Percentiles rank a stretch among this genome's conserved stretches.
Conservation (phyloP, 2,888 invertebrate species). For the Hirtodrosophila confusa region DNA sequence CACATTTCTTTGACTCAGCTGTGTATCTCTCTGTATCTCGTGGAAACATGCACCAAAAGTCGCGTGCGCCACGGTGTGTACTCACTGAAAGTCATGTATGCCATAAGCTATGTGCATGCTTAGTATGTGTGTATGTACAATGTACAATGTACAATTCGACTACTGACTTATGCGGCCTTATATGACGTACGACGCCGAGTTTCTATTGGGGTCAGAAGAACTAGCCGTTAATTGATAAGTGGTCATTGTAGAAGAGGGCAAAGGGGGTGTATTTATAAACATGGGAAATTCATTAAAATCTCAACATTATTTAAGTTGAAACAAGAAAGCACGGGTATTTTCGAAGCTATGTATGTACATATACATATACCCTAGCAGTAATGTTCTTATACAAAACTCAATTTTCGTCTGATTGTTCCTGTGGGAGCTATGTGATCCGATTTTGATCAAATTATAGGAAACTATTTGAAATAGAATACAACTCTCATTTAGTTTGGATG, state of each 20-base stretch:
- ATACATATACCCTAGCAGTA: too few species aligned
- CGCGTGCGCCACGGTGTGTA: conserved; percentile 67
- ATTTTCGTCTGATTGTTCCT: too few species aligned
- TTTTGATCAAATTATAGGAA: too few species aligned
- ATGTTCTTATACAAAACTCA: too few species aligned
- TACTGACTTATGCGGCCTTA: conserved; percentile 13
- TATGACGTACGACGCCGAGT: conserved; percentile 26
- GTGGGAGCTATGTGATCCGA: too few species aligned
- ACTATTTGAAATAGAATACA: too few species aligned
- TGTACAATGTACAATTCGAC: conserved; percentile 6
- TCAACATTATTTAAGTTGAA: too few species aligned
- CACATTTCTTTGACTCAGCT: conserved; percentile 29
- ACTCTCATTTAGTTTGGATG: neutral
- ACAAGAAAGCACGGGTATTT: too few species aligned
- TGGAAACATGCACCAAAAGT: conserved; percentile 63
- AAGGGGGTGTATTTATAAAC: neutral
- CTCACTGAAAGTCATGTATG: conserved; percentile 68
- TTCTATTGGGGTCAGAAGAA: conserved; percentile 58
- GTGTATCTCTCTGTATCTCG: conserved; percentile 33
- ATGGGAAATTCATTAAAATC: conserved; percentile 20
- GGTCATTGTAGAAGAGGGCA: neutral
- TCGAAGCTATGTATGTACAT: neutral
- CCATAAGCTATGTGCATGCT: conserved; percentile 37
- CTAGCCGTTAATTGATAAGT: conserved; percentile 29
- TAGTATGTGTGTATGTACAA: neutral